Evolutionary conservation across 2,113 vertebrate species (phyloP), one percentile per base, ranked within the genome.

Genomic region (Syngnathus typhle): DNA sequence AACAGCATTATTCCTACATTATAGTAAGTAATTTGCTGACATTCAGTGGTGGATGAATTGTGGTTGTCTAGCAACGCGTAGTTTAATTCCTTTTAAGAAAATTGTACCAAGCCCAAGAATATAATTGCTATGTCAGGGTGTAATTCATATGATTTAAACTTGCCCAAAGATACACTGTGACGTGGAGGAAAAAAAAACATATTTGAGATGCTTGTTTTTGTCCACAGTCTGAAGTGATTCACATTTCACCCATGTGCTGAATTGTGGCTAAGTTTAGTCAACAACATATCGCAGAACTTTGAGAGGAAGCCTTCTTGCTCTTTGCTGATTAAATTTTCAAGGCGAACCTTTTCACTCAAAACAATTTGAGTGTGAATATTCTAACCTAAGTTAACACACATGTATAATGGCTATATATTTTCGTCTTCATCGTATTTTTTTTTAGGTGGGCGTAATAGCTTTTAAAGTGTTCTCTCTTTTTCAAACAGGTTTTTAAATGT

Each of bases 271-370:
- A 66, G 67, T 37, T 65, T 49, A 63, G 37, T 67, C 52, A n/a
- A 60, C 52, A n/a, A 60, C 67, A 67, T 9, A 4, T n/a, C 49
- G 19, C 49, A 51, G 19, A 51, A n/a, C 3, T 52, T 52, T 59
- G 69, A 68, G 60, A 64, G 12, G 21, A 69, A 13, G 18, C 38
- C 7, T 47, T 60, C 23, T 60, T 44, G 47, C 64, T 23, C 19
- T 36, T 12, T 16, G 58, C 18, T 27, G 41, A 0, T 19, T 39
- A 9, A 67, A 69, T 58, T 60, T 41, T 41, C 51, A 15, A 49
- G 64, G 59, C 43, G n/a, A 70, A 52, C 58, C n/a, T 69, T 63
- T 47, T 37, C 7, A 18, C n/a, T 27, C 58, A 19, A 67, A 69
- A 54, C 44, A 32, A 27, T 16, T 9, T 37, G n/a, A 9, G 38